These are phyloP conservation scores for Meda fulgida DNA, from an alignment of 2,797 vertebrate genomes.

Conservation along the genomic window DNA sequence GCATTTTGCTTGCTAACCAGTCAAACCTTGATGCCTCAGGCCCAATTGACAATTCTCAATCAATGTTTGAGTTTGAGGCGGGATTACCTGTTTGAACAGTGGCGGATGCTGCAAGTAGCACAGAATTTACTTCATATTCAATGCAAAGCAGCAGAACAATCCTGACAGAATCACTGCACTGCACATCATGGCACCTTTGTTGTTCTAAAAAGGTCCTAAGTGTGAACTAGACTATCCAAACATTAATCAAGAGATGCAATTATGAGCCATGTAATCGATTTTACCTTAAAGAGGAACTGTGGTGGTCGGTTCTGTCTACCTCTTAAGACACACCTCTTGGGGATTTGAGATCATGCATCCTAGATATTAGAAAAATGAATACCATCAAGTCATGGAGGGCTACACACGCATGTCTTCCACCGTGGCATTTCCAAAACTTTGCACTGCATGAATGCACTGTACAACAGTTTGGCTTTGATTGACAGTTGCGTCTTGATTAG, in stretches of 20 bases:
- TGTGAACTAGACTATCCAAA: constrained; percentile 60
- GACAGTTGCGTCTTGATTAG: constrained; percentile 18
- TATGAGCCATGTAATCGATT: constrained; percentile 59
- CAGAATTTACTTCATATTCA: constrained; percentile 37
- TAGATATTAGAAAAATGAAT: constrained; percentile 55
- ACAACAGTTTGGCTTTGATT: constrained; percentile 19
- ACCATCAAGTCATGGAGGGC: constrained; percentile 51
- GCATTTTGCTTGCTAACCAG: not conserved
- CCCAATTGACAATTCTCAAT: not conserved
- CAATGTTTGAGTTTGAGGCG: constrained; percentile 27
- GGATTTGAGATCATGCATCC: constrained; percentile 57
- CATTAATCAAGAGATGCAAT: constrained; percentile 50
- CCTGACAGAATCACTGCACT: constrained; percentile 47
- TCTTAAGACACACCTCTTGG: constrained; percentile 70
- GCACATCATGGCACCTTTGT: constrained; percentile 56
- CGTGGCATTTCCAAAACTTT: constrained; percentile 59
- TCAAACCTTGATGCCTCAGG: not conserved
- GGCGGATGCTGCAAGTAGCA: constrained; percentile 7
- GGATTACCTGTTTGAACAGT: not conserved
- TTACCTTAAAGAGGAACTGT: constrained; percentile 63
- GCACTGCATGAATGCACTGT: constrained; percentile 61
- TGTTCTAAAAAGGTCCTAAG: constrained; percentile 54
- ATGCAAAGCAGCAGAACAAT: constrained; percentile 51
- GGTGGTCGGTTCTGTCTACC: constrained; percentile 73
- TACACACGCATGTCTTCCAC: constrained; percentile 61